Evolutionary conservation across 1,140 invertebrate genomes (phyloP), one percentile per base, ranked within the genome.

Genomic region (Oscheius sp.): DNA sequence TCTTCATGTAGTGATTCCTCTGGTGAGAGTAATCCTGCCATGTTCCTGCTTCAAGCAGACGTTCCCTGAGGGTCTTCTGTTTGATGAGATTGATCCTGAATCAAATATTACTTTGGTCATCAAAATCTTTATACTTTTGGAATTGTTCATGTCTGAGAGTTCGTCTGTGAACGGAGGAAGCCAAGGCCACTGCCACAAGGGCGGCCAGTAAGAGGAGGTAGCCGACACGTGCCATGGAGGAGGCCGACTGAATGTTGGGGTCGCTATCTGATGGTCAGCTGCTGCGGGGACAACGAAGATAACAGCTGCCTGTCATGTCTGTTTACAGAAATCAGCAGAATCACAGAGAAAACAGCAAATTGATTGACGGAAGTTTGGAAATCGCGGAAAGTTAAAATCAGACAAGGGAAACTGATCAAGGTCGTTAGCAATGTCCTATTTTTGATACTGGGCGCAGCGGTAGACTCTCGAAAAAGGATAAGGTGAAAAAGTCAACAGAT

Each of bases 61-160:
- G 52, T 38, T 68, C 32, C 23, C 67, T 49, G 23, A 68, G 67
- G 61, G 67, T 68, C 67, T 35, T 49, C 55, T 68, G 67, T 31
- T 68, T 68, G 34, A 36, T 68, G 32, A 68, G 55, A n/a, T 31
- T 28, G 52, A 68, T 20, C 15, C 67, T 68, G 55, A 23, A 55
- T 55, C 10, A 20, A 15, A 55, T 13, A 55, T 55, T 26, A 55
- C 15, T 23, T 15, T 26, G 23, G 23, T 7, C 7, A 13, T 4
- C 7, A 26, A 4, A 23, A 13, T 55, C 7, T 23, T 4, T n/a
- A n/a, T 55, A 55, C 49, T 26, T 55, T 23, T 23, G 15, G 49
- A 55, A 23, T 7, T 4, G 7, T 7, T 4, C 7, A 55, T 55
- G 7, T 13, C 49, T 15, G 7, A 55, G 7, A 23, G 23, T 55